Evolutionary conservation across 2,797 vertebrate species (phyloP), one percentile per base, ranked within the genome.

Genomic region (Lepidocolaptes lacrymiger): DNA sequence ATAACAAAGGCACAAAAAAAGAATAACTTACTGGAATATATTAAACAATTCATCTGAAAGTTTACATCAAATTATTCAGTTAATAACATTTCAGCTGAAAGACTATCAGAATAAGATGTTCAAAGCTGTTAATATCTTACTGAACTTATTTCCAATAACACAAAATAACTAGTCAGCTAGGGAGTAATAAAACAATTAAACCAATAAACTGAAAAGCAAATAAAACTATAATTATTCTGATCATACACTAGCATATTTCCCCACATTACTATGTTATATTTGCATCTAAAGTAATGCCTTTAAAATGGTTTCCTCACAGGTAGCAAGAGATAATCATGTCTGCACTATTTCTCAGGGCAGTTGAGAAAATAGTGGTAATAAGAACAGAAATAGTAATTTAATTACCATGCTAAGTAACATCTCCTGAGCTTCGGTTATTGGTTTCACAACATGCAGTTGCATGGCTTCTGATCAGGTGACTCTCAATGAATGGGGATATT

Each of bases 151-250:
- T 92, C 64, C 39, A 80, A 7, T 82, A 94, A 89, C 54, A 75
- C 58, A 90, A 96, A 96, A 91, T 72, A 95, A 52, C 28, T 92
- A 67, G 19, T 61, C 46, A 96, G 77, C 39, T 32, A 93, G 44
- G 51, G 26, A 95, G 26, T 91, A 96, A 95, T 88, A 91, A 95
- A 90, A 92, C 39, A 85, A 97, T 93, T 95, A 95, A 93, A 95
- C 28, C 58, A 92, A 85, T 84, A 94, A 89, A 89, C 61, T 64
- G 62, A 79, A 95, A 96, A 75, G 56, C 59, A 97, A 95, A 93
- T 94, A 92, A 96, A 97, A 51, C 30, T 84, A 54, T 56, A 92
- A 63, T 94, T 96, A 89, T 75, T 94, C 81, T 85, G 34, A 92
- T 93, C 61, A 83, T 49, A 82, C 11, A 26, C 10, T 76, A 55